Conservation (phyloP, 2,797 vertebrate genomes). For the Rhodeus uyekii region DNA sequence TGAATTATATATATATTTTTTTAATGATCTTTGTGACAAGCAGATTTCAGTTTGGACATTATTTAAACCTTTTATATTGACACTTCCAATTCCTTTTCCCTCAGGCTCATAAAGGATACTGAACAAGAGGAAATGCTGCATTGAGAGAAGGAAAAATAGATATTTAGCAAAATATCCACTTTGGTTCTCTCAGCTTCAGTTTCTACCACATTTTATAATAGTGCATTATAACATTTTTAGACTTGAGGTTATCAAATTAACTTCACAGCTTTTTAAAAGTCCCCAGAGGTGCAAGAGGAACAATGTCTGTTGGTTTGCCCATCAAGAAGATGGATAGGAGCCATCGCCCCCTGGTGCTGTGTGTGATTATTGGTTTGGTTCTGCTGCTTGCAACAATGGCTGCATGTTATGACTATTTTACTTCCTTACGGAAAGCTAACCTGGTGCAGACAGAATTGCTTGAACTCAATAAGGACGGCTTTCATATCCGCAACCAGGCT, state of each 20-base stretch:
- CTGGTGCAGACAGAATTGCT: constrained; percentile 86
- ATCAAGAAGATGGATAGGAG: constrained; percentile 85
- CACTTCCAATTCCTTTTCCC: constrained; percentile 53
- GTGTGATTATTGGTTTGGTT: constrained; percentile 81
- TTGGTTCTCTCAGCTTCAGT: neutral
- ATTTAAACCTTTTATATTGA: constrained; percentile 4
- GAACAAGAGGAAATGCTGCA: constrained; percentile 41
- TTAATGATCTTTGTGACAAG: too few relatives aligned
- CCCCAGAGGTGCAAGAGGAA: constrained; percentile 78
- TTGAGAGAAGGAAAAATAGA: constrained; percentile 8
- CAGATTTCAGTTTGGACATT: neutral
- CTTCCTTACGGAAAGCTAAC: constrained; percentile 88
- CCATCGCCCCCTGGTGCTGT: constrained; percentile 81
- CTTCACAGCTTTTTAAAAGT: constrained; percentile 45
- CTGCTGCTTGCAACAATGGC: constrained; percentile 84
- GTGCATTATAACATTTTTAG: neutral
- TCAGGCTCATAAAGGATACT: constrained; percentile 55
- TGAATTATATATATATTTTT: neutral
- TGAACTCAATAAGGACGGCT: constrained; percentile 90
- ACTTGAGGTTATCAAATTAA: neutral
- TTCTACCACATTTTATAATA: neutral
- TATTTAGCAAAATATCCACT: neutral
- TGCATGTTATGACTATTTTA: constrained; percentile 93
- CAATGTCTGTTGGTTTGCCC: constrained; percentile 79
- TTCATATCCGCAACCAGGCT: constrained; percentile 90